These are phyloP conservation scores for Vandiemenella viatica DNA, from an alignment of 2,888 invertebrate genomes.

Conservation along the genomic window DNA sequence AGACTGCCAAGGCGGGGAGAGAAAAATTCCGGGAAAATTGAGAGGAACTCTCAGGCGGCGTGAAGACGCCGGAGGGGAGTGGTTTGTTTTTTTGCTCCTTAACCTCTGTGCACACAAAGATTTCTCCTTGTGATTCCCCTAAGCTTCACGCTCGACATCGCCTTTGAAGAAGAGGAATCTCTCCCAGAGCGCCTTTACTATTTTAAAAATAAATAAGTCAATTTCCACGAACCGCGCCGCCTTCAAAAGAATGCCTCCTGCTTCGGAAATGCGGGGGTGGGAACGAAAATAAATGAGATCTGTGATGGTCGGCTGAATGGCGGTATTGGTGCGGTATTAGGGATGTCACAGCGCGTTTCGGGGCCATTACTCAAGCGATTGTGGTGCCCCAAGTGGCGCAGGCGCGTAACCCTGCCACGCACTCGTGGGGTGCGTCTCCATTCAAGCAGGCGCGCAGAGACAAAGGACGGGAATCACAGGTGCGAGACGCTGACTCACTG, in stretches of 20 bases:
- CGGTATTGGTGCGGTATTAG: neutral
- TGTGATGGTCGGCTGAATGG: neutral
- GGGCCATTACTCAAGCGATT: neutral
- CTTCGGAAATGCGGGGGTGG: neutral
- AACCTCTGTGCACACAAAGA: slow-evolving; percentile 3
- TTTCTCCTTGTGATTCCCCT: slow-evolving; percentile 1
- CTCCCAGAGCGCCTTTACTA: slow-evolving; percentile 3
- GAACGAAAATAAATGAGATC: neutral
- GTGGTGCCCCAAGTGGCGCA: too few species aligned
- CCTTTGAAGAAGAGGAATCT: slow-evolving; percentile 7
- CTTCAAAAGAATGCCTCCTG: slow-evolving; percentile 22
- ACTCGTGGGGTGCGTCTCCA: too few species aligned
- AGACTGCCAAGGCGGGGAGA: slow-evolving; percentile 4
- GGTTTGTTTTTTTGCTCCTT: slow-evolving; percentile 4
- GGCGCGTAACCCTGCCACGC: too few species aligned
- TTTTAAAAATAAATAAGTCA: slow-evolving; percentile 16
- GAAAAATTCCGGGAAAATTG: neutral
- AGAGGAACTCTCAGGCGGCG: slow-evolving; percentile 2
- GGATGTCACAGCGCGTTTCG: neutral
- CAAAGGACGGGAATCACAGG: too few species aligned
- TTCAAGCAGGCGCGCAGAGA: too few species aligned
- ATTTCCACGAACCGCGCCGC: slow-evolving; percentile 21
- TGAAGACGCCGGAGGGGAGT: slow-evolving; percentile 6
- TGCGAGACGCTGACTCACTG: too few species aligned
- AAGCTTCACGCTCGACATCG: slow-evolving; percentile 7